A percentile compares a stretch with the other conserved stretches of the same genome.
These are phyloP conservation scores for Bombus consobrinus DNA, from an alignment of 1,140 invertebrate species.

Conservation along the genomic window DNA sequence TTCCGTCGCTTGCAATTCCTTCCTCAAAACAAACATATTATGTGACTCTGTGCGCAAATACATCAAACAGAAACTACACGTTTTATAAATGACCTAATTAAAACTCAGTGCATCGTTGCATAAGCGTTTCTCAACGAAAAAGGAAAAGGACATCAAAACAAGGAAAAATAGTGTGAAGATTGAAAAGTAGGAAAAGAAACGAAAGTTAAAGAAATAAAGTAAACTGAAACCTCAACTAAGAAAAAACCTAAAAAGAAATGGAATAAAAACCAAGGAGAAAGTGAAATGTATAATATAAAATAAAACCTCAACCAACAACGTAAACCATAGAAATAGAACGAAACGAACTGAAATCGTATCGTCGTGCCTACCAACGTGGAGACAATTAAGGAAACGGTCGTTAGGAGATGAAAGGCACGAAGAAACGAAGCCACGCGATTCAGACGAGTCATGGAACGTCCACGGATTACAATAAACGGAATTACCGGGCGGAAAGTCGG, in stretches of 20 bases:
- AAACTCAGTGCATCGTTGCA: neutral
- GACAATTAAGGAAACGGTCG: conserved; percentile 18
- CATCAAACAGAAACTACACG: neutral
- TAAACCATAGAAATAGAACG: neutral
- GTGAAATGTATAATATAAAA: too few relatives aligned
- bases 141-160: neutral
- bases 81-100: neutral
- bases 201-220: neutral
- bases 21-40: neutral
- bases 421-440: neutral
- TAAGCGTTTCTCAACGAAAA: neutral
- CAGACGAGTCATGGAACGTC: neutral
- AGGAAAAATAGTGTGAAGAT: neutral
- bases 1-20: neutral
- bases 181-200: neutral
- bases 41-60: neutral
- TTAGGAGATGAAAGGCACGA: neutral
- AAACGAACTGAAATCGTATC: neutral
- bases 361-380: too few relatives aligned
- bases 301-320: neutral
- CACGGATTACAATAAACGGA: neutral
- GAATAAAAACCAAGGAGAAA: neutral
- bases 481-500: conserved; percentile 20
- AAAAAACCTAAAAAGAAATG: too few relatives aligned
- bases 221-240: neutral